Conservation (phyloP, 1,140 invertebrate genomes). For the Rhopalosiphum padi region DNA sequence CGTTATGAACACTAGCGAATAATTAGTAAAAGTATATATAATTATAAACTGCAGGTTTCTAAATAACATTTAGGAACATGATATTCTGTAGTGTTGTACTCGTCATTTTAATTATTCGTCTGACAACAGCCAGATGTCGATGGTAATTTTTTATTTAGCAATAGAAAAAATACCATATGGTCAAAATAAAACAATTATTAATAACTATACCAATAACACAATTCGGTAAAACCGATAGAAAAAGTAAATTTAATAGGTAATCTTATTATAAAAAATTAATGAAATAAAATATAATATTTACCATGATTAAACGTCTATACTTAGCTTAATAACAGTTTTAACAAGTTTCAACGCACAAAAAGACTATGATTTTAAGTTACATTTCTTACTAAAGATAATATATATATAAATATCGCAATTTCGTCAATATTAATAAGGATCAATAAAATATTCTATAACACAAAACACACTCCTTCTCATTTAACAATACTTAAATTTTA, state of each 20-base stretch:
- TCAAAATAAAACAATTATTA: slow-evolving; percentile 33
- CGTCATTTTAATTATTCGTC: slow-evolving; percentile 18
- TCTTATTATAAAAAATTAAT: not conserved
- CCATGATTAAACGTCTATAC: no score
- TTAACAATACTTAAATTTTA: not conserved
- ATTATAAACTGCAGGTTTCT: not conserved
- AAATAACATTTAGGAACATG: not conserved
- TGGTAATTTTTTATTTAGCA: not conserved
- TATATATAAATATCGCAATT: not conserved
- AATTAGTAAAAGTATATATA: not conserved
- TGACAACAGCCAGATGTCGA: slow-evolving; percentile 36
- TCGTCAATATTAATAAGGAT: not conserved
- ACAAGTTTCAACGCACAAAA: not conserved
- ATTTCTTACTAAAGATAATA: no score
- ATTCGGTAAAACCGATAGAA: not conserved
- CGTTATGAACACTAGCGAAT: not conserved
- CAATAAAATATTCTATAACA: not conserved
- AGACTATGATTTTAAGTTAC: no score
- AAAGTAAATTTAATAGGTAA: not conserved
- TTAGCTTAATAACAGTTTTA: not conserved
- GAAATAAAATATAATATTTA: not conserved
- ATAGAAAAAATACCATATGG: slow-evolving; percentile 30
- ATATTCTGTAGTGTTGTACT: not conserved
- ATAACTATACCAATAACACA: not conserved
- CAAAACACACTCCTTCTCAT: not conserved